A percentile compares a stretch with the other conserved stretches of the same genome.
These are phyloP conservation scores for Agrilus planipennis DNA, from an alignment of 1,140 invertebrate genomes.

Conservation along the genomic window DNA sequence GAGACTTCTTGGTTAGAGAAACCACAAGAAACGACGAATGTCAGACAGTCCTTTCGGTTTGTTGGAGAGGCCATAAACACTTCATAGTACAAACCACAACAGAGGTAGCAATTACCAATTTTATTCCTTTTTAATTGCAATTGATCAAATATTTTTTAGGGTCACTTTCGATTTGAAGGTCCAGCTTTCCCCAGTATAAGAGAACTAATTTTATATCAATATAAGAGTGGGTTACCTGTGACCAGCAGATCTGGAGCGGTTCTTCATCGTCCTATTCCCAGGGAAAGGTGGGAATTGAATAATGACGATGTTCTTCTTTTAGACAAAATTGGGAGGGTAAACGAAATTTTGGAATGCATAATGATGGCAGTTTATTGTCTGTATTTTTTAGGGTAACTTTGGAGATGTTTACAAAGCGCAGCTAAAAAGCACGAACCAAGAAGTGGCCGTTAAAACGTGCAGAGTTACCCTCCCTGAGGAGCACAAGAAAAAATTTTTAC, in stretches of 20 bases:
- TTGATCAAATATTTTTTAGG: slow-evolving; percentile 39
- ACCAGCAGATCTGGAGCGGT: slow-evolving; percentile 87
- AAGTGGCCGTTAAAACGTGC: slow-evolving; percentile 95
- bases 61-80: slow-evolving; percentile 92
- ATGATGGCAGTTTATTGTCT: not conserved
- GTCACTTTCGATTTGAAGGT: slow-evolving; percentile 88
- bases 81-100: slow-evolving; percentile 93
- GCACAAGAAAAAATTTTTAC: slow-evolving; percentile 91
- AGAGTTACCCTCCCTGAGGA: slow-evolving; percentile 87
- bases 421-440: slow-evolving; percentile 65
- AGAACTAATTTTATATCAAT: slow-evolving; percentile 82
- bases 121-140: slow-evolving; percentile 6
- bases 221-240: slow-evolving; percentile 69
- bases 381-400: slow-evolving; percentile 74
- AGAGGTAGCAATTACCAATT: slow-evolving; percentile 45
- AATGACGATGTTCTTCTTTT: slow-evolving; percentile 89
- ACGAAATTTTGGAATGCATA: slow-evolving; percentile 10
- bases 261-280: slow-evolving; percentile 69
- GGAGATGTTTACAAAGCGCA: slow-evolving; percentile 92
- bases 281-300: slow-evolving; percentile 93
- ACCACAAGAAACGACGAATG: slow-evolving; percentile 86
- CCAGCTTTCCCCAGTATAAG: slow-evolving; percentile 83
- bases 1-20: slow-evolving; percentile 90
- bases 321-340: slow-evolving; percentile 90
- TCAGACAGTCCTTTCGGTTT: slow-evolving; percentile 88